Evolutionary conservation across 2,113 vertebrate species (phyloP), one percentile per base, ranked within the genome.

Genomic region (Blennius ocellaris): DNA sequence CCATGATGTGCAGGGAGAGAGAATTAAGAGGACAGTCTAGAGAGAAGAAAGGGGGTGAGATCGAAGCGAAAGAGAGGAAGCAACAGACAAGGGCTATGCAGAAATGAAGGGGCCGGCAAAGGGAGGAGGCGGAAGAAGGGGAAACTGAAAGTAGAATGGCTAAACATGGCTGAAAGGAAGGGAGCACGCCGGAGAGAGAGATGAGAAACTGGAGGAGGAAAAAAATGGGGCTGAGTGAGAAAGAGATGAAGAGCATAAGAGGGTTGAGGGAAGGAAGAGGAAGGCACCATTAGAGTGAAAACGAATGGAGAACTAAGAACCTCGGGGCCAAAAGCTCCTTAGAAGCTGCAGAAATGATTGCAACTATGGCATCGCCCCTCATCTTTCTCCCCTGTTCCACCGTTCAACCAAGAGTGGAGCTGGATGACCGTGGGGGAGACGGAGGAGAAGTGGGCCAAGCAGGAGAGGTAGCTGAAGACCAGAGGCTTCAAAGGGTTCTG

Each of bases 151-250:
- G 84, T 61, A 69, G 79, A 90, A 83, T 83, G 64, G 71, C 55
- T 76, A 81, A 89, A 82, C 78, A 77, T 80, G 73, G 78, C 84
- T 88, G 78, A 88, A 81, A 84, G 82, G 79, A 70, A 65, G 69
- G 53, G 6, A 60, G 75, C 60, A 56, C 61, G 69, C 48, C 60
- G 82, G 64, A 87, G 80, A 69, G 52, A 78, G 38, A 87, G 78
- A 90, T 80, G 83, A 85, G 71, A 47, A 81, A 83, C 58, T 54
- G 63, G 70, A 53, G 70, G 56, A 56, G 72, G 16, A 59, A 78
- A 78, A 70, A 52, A 58, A 30, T 52, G 63, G 56, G 63, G 60
- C 52, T 57, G 55, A 65, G 67, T 43, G 56, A 79, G 70, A 59
- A 30, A 82, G 76, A 80, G 61, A 61, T 51, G 84, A 82, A 41